phyloP scores from a whole-genome alignment of 2,888 invertebrate genomes.

The Allygus modestus region DNA sequence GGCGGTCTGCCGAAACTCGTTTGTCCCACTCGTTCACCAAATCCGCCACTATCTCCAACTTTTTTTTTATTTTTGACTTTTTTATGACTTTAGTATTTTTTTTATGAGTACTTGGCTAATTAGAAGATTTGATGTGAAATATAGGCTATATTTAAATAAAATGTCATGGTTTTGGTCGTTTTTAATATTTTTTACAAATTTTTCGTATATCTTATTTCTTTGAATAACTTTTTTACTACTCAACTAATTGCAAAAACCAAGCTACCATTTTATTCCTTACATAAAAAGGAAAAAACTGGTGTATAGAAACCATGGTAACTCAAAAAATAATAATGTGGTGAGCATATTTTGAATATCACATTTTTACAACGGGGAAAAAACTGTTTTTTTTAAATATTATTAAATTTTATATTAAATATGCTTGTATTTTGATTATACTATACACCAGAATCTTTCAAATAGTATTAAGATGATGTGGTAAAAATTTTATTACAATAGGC shows the following conservation, averaged over 20 bases:
- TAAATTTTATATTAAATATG: slow-evolving; percentile 28
- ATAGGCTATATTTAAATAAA: slow-evolving; percentile 13
- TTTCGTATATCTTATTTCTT: slow-evolving; percentile 9
- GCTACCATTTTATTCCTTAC: slow-evolving; percentile 9
- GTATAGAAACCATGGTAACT: slow-evolving; percentile 35
- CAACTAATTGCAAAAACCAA: slow-evolving; percentile 1
- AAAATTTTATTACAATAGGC: no score
- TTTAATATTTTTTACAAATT: slow-evolving; percentile 8
- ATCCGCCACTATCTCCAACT: no score
- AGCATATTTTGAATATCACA: slow-evolving; percentile 8
- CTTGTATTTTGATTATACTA: slow-evolving; percentile 4
- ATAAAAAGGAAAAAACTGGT: slow-evolving; percentile 15
- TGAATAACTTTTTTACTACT: slow-evolving; percentile 2
- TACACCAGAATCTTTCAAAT: no score
- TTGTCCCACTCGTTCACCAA: no score
- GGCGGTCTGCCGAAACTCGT: no score
- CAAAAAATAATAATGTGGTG: slow-evolving; percentile 20
- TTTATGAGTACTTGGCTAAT: slow-evolving; percentile 10
- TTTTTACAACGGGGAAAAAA: not conserved
- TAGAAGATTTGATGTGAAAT: slow-evolving; percentile 18
- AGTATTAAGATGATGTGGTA: no score
- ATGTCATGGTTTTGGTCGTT: not conserved
- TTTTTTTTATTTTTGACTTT: no score
- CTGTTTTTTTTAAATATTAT: not conserved
- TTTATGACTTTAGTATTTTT: slow-evolving; percentile 7